Percentiles rank a stretch among this genome's conserved stretches.
Evolutionary conservation across 1,140 invertebrate genomes (phyloP).

Genomic region (Lycorma delicatula): DNA sequence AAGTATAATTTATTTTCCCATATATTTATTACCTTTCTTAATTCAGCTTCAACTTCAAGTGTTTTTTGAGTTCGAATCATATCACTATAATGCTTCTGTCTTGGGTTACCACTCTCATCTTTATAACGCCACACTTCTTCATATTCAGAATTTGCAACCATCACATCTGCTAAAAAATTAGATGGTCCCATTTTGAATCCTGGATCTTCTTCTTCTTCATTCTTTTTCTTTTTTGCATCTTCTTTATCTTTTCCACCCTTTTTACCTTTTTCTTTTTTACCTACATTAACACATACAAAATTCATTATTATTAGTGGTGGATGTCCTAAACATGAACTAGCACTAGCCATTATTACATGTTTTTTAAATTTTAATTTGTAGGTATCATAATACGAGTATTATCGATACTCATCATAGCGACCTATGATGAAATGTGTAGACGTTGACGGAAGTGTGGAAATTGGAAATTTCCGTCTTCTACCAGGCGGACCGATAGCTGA

Average conservation of each 20-base stretch:
- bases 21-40: slow-evolving; percentile 57
- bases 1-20: too few species aligned
- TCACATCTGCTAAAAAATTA: slow-evolving; percentile 42
- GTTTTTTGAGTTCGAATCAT: slow-evolving; percentile 77
- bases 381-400: slow-evolving; percentile 45
- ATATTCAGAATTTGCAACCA: slow-evolving; percentile 43
- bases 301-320: background rate
- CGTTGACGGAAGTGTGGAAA: too few species aligned
- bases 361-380: too few species aligned
- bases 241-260: slow-evolving; percentile 42
- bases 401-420: too few species aligned
- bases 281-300: background rate
- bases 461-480: too few species aligned
- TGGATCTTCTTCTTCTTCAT: slow-evolving; percentile 47
- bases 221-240: slow-evolving; percentile 45
- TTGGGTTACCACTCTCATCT: slow-evolving; percentile 60
- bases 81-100: slow-evolving; percentile 65
- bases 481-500: too few species aligned
- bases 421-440: too few species aligned
- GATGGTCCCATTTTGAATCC: slow-evolving; percentile 43
- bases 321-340: too few species aligned
- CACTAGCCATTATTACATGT: too few species aligned
- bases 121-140: slow-evolving; percentile 72
- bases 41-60: slow-evolving; percentile 71
- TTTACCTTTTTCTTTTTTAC: slow-evolving; percentile 36